A percentile compares a stretch with the other conserved stretches of the same genome.
Evolutionary conservation across 2,113 vertebrate species (phyloP).

Genomic region (Saccopteryx leptura): DNA sequence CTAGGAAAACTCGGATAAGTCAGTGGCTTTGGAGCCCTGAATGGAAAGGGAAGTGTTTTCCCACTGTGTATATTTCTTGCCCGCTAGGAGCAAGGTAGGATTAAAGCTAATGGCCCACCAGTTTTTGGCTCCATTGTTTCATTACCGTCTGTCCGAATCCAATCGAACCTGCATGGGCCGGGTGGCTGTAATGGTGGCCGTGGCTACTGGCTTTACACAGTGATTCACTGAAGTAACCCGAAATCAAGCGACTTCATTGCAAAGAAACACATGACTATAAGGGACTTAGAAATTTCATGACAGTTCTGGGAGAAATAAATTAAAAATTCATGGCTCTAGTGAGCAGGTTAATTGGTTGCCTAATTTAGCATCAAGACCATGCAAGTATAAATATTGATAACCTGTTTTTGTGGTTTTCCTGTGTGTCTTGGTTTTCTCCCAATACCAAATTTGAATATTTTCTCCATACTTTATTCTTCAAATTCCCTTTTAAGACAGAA

Average conservation of each 20-base stretch:
- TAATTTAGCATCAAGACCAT: neutral
- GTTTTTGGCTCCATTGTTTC: too few species aligned
- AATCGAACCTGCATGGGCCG: too few species aligned
- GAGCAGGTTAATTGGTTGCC: neutral
- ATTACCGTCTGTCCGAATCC: too few species aligned
- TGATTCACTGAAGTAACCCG: neutral
- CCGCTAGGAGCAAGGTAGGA: too few species aligned
- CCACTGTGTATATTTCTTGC: too few species aligned
- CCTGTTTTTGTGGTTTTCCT: neutral
- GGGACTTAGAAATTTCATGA: neutral
- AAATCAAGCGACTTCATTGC: constrained; percentile 1
- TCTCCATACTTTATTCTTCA: neutral
- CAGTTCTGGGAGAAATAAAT: neutral
- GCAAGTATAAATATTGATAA: neutral
- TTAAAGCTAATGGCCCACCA: too few species aligned
- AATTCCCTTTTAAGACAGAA: neutral
- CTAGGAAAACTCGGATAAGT: too few species aligned
- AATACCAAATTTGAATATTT: neutral
- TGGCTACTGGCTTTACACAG: neutral
- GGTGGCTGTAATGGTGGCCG: too few species aligned
- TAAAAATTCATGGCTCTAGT: neutral
- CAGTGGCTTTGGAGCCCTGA: too few species aligned
- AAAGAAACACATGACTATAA: neutral
- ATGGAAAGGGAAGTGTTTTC: too few species aligned
- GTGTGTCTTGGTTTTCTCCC: neutral